Percentiles rank a stretch among this genome's conserved stretches.
Evolutionary conservation across 2,888 invertebrate species (phyloP).

Genomic region (Mantis religiosa): DNA sequence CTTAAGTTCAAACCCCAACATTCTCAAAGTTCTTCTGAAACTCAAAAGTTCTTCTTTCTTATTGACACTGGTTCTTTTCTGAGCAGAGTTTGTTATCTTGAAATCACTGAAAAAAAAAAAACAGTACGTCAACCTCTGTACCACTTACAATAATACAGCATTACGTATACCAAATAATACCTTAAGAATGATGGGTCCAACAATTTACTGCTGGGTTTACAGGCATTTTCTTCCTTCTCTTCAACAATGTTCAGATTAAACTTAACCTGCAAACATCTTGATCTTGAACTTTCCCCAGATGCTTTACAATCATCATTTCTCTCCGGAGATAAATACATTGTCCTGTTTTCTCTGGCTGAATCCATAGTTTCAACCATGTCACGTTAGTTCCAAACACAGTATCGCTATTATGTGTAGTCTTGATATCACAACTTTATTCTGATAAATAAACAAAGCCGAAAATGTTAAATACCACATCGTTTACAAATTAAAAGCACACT

Average conservation of each 20-base stretch:
- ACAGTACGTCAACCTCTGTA: no score
- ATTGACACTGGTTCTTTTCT: not conserved
- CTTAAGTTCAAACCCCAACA: slow-evolving; percentile 34
- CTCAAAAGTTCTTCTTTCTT: not conserved
- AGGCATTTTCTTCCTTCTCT: not conserved
- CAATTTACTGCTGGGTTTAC: not conserved
- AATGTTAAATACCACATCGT: no score
- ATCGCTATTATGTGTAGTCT: no score
- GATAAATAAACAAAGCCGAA: no score
- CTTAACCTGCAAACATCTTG: not conserved
- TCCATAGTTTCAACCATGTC: not conserved
- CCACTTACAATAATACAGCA: no score
- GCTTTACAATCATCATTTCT: not conserved
- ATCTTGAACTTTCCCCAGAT: not conserved
- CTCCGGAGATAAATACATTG: not conserved
- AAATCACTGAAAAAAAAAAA: no score
- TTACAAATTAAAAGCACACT: no score
- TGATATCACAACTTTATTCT: no score
- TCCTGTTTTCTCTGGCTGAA: not conserved
- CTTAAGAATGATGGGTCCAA: not conserved
- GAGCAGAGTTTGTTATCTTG: not conserved
- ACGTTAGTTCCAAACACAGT: not conserved
- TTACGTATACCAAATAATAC: not conserved
- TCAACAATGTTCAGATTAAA: not conserved
- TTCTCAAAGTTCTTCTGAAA: slow-evolving; percentile 30